phyloP scores from a whole-genome alignment of 2,797 vertebrate genomes.

The Falco columbarius region DNA sequence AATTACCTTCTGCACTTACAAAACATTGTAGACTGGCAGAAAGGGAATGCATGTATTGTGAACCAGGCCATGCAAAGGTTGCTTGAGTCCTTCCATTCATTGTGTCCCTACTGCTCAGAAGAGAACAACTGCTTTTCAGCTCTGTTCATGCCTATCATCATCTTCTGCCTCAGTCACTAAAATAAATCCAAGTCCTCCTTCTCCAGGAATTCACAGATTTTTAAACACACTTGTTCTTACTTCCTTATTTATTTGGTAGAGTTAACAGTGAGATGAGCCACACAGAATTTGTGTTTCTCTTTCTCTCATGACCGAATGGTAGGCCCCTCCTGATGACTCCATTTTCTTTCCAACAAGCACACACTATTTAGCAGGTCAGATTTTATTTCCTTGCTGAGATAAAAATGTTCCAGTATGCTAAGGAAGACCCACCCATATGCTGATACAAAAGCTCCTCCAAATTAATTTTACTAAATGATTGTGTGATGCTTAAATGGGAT shows the following conservation, averaged over 20 bases:
- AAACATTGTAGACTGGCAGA: neutral
- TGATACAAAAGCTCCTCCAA: neutral
- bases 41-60: neutral
- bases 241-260: neutral
- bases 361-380: neutral
- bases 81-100: neutral
- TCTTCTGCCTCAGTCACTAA: neutral
- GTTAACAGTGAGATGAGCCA: neutral
- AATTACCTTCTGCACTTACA: constrained; percentile 1
- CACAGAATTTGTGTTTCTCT: neutral
- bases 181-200: neutral
- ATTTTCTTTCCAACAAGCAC: neutral
- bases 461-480: neutral
- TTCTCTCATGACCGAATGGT: neutral
- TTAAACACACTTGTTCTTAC: neutral
- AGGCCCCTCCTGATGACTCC: neutral
- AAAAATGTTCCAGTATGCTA: neutral
- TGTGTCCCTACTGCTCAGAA: neutral
- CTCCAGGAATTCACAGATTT: neutral
- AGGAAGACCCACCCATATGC: neutral
- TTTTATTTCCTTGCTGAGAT: neutral
- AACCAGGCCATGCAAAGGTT: neutral
- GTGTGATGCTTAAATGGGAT: neutral
- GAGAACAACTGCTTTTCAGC: neutral
- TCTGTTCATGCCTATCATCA: neutral